Evolutionary conservation across 2,888 invertebrate genomes (phyloP).

Genomic region (Petrolisthes cinctipes): DNA sequence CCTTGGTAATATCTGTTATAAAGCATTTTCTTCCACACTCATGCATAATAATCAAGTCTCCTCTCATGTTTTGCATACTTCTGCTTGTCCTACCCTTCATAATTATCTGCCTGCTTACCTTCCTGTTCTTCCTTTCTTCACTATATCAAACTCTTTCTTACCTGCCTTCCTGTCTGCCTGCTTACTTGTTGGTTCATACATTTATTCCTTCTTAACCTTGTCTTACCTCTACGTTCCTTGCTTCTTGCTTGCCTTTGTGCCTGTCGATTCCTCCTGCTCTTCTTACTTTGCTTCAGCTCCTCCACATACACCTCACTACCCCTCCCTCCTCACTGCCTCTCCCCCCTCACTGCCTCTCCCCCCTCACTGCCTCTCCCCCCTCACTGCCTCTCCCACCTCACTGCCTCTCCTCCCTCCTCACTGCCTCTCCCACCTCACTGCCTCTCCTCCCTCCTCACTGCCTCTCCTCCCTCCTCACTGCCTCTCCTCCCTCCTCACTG

Average conservation of each 20-base stretch:
- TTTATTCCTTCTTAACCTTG: background rate
- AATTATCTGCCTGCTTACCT: too few relatives aligned
- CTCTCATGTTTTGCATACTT: too few relatives aligned
- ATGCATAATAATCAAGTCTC: too few relatives aligned
- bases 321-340: background rate
- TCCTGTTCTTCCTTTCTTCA: too few relatives aligned
- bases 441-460: background rate
- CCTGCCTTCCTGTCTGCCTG: too few relatives aligned
- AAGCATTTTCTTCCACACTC: too few relatives aligned
- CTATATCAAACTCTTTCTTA: too few relatives aligned
- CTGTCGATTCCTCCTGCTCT: background rate
- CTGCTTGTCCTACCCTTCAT: too few relatives aligned
- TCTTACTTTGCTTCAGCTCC: background rate
- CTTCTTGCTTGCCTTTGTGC: background rate
- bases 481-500: background rate
- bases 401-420: background rate
- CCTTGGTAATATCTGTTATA: too few relatives aligned
- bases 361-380: background rate
- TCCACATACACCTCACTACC: background rate
- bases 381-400: background rate
- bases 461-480: background rate
- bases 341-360: background rate
- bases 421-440: background rate
- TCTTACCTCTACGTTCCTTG: background rate
- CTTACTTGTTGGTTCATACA: background rate